Conservation (phyloP, 2,113 vertebrate species). For the Ameiurus melas region DNA sequence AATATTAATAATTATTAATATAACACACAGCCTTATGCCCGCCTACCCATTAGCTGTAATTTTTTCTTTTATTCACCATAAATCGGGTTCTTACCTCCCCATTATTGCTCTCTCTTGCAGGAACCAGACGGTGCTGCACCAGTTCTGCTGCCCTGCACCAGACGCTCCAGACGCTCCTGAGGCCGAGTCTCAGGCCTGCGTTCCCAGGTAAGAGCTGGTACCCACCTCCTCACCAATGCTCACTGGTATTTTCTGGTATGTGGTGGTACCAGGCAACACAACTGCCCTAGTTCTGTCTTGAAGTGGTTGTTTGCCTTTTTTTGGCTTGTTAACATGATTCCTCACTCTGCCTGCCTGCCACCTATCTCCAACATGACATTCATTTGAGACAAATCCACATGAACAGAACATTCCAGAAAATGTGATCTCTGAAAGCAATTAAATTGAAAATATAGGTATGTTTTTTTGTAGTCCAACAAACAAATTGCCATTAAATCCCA, state of each 20-base stretch:
- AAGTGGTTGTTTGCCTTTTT: conserved; percentile 70
- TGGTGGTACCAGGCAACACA: conserved; percentile 60
- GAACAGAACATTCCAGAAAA: background rate
- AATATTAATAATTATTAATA: conserved; percentile 21
- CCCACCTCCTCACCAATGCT: conserved; percentile 54
- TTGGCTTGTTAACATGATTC: conserved; percentile 9
- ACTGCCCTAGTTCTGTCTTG: conserved; percentile 63
- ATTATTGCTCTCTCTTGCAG: conserved; percentile 64
- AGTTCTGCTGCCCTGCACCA: conserved; percentile 98
- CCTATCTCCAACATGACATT: background rate
- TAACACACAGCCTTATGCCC: background rate
- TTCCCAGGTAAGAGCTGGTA: conserved; percentile 73
- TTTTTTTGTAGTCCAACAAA: background rate
- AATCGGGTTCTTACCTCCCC: background rate
- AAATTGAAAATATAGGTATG: background rate
- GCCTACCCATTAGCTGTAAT: background rate
- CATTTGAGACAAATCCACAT: background rate
- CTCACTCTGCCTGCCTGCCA: background rate
- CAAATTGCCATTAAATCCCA: background rate
- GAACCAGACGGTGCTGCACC: conserved; percentile 96
- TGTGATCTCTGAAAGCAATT: conserved; percentile 5
- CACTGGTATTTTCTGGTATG: conserved; percentile 49
- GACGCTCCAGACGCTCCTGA: conserved; percentile 77
- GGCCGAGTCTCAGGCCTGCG: conserved; percentile 74
- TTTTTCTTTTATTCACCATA: background rate